A percentile compares a stretch with the other conserved stretches of the same genome.
Evolutionary conservation across 1,140 invertebrate genomes (phyloP).

Genomic region (Rhopalosiphum maidis): DNA sequence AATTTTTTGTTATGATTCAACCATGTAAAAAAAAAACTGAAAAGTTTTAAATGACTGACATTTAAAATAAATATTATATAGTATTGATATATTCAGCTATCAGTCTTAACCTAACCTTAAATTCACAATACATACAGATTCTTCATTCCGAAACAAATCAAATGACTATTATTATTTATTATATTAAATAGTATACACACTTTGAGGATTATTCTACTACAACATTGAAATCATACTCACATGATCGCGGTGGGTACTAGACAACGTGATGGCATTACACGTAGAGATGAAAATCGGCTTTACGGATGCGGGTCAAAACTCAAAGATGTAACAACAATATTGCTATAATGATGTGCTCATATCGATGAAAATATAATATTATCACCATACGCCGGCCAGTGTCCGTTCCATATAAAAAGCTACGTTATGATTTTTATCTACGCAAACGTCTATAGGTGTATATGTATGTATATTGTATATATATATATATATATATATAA

Average conservation of each 20-base stretch:
- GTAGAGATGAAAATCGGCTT: not conserved
- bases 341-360: not conserved
- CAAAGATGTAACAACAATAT: not conserved
- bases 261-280: not conserved
- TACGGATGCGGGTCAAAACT: not conserved
- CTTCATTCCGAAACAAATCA: not conserved
- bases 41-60: not conserved
- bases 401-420: not conserved
- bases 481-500: not conserved
- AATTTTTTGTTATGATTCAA: not conserved
- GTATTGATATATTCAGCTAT: too few relatives aligned
- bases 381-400: not conserved
- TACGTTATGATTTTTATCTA: not conserved
- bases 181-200: not conserved
- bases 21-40: not conserved
- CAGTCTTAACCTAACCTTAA: not conserved
- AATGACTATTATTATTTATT: not conserved
- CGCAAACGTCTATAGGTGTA: not conserved
- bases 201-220: not conserved
- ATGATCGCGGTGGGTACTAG: not conserved
- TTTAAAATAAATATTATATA: not conserved
- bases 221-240: not conserved
- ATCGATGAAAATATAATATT: constrained; percentile 11
- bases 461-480: not conserved
- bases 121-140: not conserved